Evolutionary conservation across 1,140 invertebrate genomes (phyloP).

Genomic region (Hestina assimilis): DNA sequence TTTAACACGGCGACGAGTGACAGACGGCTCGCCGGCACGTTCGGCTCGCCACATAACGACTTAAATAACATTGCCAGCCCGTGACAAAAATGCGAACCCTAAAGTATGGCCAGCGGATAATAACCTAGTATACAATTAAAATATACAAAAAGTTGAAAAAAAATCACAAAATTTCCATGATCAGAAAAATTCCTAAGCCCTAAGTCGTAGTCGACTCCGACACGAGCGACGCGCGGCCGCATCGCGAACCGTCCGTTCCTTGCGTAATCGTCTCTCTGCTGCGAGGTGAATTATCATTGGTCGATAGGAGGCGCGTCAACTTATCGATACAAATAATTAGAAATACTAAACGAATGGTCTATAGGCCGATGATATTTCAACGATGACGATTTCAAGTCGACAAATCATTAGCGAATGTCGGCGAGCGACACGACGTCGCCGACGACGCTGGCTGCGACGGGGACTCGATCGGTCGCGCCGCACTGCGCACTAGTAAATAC

Average conservation of each 20-base stretch:
- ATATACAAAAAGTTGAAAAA: conserved; percentile 8
- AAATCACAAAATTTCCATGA: conserved; percentile 8
- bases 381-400: background rate
- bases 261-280: too few species aligned
- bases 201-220: background rate
- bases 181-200: background rate
- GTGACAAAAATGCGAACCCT: background rate
- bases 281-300: too few species aligned
- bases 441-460: background rate
- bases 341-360: too few species aligned
- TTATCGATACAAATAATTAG: too few species aligned
- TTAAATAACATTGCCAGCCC: background rate
- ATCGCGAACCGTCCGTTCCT: background rate
- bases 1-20: too few species aligned
- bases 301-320: too few species aligned
- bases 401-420: background rate
- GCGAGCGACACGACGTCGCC: background rate
- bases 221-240: conserved; percentile 9
- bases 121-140: conserved; percentile 9
- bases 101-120: conserved; percentile 1
- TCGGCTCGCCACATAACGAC: too few species aligned
- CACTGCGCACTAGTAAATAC: too few species aligned
- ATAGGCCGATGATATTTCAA: too few species aligned
- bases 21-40: too few species aligned
- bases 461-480: too few species aligned